Evolutionary conservation across 2,113 vertebrate species (phyloP), one percentile per base, ranked within the genome.

Genomic region (Alethe diademata): DNA sequence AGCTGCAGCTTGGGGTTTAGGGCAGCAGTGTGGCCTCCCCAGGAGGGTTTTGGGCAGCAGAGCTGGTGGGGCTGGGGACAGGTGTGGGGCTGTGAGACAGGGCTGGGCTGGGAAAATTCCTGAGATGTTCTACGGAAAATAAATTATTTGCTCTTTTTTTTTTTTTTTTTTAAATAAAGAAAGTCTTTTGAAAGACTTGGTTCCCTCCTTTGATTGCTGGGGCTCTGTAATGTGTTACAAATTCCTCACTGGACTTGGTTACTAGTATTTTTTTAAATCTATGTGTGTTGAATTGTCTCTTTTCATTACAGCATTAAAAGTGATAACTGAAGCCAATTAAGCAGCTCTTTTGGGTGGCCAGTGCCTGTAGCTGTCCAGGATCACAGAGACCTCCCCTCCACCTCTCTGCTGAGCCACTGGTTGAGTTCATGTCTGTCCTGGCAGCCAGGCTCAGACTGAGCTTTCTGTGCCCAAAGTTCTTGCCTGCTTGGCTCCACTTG

Each of bases 221-320:
- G 53, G 31, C 29, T 12, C 60, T 61, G 43, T 8, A 19, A 62
- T 12, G 12, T 72, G 42, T 40, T 73, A 38, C 66, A 89, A 85
- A 65, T 40, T 69, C 47, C 78, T 95, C 38, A 45, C 0, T 90
- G 71, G 71, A 56, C 40, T 54, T 61, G 40, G 36, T 66, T 72
- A 40, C 61, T 76, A 64, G 26, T 71, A 24, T 53, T 24, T 57
- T 62, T 71, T 60, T 13, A 9, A 60, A 82, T 71, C 67, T 29
- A 0, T 26, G 29, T 74, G 61, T 86, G 51, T 76, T 73, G 92
- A 88, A 94, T 92, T 90, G 87, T 47, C 33, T 88, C 29, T 78
- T 83, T 94, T 94, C 78, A 92, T 94, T 87, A 69, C 65, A 86
- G 58, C 66, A 74, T 90, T 93, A 78, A 86, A 92, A 92, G 64